Base-by-base conservation (phyloP, 2,797 vertebrate genomes). In the Bovichtus diacanthus region DNA sequence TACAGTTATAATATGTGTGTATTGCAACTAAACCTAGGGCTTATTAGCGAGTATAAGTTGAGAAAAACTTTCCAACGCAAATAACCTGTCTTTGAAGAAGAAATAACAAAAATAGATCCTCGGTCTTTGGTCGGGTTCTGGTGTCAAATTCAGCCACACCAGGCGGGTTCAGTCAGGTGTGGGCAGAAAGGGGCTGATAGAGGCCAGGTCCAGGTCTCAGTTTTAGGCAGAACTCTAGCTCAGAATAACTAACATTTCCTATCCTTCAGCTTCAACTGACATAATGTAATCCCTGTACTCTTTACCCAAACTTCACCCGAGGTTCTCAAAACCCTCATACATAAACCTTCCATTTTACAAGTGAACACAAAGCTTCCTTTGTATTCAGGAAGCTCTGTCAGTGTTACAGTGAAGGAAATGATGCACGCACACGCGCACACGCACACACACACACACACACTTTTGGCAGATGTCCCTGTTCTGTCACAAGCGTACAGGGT, bases 401-500 rank as follows among this genome's bases (percentile, higher is more conserved):
- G n/a, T 29, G 25, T 64, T 41, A 66, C 50, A 61, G 47, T 18
- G 3, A 44, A 66, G 19, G 12, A 72, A 51, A 38, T 41, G 8
- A 38, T 44, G 9, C 23, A 67, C 54, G 18, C 44, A 27, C 7
- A 72, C 62, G n/a, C 50, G 29, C 43, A 67, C n/a, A 18, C 34
- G 65, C 38, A 36, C 19, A 27, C 39, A 39, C 9, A 13, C 18
- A 16, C 21, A 19, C 5, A 25, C 36, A 27, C 50, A 23, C 41
- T 65, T 66, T 58, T 31, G 54, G 27, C 59, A 66, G 54, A 76
- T 47, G 61, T 43, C 25, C 29, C 72, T 69, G n/a, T 27, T 66
- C 49, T 56, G 60, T 86, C 50, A 84, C 2, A 27, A 63, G 27
- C 54, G 80, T 55, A 50, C 53, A 29, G 67, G 25, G 44, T 23